Conservation (phyloP, 2,797 vertebrate species). For the Ptychadena robeensis region DNA sequence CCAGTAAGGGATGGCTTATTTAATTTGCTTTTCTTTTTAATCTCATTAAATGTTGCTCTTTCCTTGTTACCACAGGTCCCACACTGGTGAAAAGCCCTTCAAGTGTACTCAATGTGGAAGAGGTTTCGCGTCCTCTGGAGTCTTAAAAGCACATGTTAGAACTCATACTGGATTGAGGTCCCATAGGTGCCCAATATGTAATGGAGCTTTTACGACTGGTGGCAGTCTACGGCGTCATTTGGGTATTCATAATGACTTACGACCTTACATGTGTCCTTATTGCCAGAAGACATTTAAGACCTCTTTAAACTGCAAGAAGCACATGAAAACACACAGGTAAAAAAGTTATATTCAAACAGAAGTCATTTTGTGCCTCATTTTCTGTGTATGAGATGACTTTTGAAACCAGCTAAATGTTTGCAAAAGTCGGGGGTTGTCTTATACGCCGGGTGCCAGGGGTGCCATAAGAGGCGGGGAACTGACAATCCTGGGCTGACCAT, state of each 20-base stretch:
- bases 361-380: no score
- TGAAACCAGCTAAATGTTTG: no score
- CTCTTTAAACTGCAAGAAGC: conserved; percentile 95
- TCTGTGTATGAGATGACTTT: no score
- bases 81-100: conserved; percentile 96
- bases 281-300: conserved; percentile 99
- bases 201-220: conserved; percentile 95
- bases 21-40: not conserved
- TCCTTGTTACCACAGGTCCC: conserved; percentile 78
- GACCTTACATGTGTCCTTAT: conserved; percentile 98
- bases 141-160: conserved; percentile 94
- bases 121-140: conserved; percentile 96
- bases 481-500: no score
- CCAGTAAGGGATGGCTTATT: not conserved
- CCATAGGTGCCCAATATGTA: conserved; percentile 93
- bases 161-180: conserved; percentile 96
- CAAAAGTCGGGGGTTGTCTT: no score
- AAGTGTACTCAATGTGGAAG: conserved; percentile 96
- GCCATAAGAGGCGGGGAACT: no score
- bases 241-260: conserved; percentile 94
- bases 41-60: not conserved
- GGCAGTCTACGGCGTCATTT: conserved; percentile 94
- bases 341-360: not conserved
- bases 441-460: no score
- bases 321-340: conserved; percentile 98